Evolutionary conservation across 1,140 invertebrate genomes (phyloP).

Genomic region (Drosophila punjabiensis): DNA sequence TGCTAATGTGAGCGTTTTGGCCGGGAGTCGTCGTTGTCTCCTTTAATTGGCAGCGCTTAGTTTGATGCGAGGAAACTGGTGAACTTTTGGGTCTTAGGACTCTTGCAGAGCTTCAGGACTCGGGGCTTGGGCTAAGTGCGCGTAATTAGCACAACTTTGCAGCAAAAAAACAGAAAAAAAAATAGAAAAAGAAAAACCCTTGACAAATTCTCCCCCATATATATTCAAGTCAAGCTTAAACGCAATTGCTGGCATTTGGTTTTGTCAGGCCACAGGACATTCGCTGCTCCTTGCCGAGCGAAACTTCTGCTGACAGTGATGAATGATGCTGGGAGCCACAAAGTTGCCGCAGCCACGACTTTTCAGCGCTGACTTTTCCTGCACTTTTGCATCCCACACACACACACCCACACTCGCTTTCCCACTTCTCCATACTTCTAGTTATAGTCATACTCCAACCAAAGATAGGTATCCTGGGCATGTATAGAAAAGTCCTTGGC

Average conservation of each 20-base stretch:
- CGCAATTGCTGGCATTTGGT: constrained; percentile 58
- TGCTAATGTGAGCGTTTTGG: constrained; percentile 67
- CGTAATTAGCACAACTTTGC: constrained; percentile 73
- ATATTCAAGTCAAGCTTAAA: constrained; percentile 55
- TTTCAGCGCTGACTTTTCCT: constrained; percentile 62
- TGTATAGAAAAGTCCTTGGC: constrained; percentile 38
- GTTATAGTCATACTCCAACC: neutral
- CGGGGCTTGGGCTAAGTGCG: constrained; percentile 64
- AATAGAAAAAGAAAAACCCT: constrained; percentile 25
- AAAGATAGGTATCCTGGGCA: constrained; percentile 26
- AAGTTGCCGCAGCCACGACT: constrained; percentile 67
- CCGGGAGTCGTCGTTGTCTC: constrained; percentile 28
- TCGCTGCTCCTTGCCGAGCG: neutral
- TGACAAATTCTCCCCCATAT: constrained; percentile 60
- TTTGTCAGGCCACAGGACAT: constrained; percentile 64
- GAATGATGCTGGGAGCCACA: constrained; percentile 72
- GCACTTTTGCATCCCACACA: constrained; percentile 69
- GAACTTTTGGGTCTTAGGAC: constrained; percentile 3
- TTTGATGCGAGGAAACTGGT: constrained; percentile 42
- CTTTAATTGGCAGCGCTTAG: constrained; percentile 78
- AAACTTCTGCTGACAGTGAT: constrained; percentile 61
- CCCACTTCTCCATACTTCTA: neutral
- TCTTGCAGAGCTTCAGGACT: neutral
- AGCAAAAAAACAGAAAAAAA: neutral
- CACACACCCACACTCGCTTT: neutral